Evolutionary conservation across 64 coral and sea anemone species (phyloP).

Genomic region (Montipora capricornis): DNA sequence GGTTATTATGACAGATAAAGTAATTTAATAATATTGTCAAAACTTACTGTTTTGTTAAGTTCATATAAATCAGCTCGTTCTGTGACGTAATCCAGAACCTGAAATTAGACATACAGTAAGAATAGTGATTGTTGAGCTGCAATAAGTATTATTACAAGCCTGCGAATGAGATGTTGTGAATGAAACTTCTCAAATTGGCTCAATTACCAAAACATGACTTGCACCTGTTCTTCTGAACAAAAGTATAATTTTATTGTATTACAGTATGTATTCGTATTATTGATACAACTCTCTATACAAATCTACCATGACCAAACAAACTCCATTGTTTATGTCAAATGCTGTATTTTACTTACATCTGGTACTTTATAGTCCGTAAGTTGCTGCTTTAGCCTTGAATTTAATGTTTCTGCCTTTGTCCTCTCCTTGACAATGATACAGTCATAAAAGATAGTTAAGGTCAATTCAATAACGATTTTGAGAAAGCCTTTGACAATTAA

Average conservation of each 20-base stretch:
- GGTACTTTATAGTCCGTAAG: conserved; percentile 97
- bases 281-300: neutral
- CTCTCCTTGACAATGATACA: conserved; percentile 63
- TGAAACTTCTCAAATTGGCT: too few species aligned
- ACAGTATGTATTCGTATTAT: too few species aligned
- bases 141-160: too few species aligned
- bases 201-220: too few species aligned
- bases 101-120: neutral
- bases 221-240: too few species aligned
- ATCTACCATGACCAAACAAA: neutral
- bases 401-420: conserved; percentile 82
- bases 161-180: too few species aligned
- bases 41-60: conserved; percentile 93
- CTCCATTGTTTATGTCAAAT: neutral
- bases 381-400: conserved; percentile 91
- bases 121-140: too few species aligned
- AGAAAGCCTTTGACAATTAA: neutral
- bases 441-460: too few species aligned
- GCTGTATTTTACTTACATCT: conserved; percentile 71
- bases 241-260: too few species aligned
- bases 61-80: conserved; percentile 97
- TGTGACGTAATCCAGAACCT: conserved; percentile 98
- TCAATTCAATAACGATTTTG: neutral
- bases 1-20: too few species aligned
- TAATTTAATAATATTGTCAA: neutral